phyloP scores from a whole-genome alignment of 2,113 vertebrate genomes.

The Macrotus californicus region DNA sequence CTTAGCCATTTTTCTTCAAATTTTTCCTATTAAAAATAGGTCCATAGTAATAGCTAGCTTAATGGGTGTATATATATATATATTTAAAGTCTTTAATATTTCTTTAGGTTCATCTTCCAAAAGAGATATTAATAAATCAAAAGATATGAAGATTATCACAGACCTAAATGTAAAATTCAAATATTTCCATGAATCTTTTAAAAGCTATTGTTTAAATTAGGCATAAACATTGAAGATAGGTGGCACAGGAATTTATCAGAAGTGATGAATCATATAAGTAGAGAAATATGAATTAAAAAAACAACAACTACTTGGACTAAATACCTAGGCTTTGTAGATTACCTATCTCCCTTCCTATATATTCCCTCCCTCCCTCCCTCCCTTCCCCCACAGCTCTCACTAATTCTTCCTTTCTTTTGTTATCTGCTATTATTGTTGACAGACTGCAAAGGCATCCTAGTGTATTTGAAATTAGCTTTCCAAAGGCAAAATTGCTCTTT shows the following conservation, averaged over 20 bases:
- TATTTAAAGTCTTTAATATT: not conserved
- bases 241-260: not conserved
- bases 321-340: not conserved
- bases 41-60: not conserved
- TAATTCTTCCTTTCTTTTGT: not conserved
- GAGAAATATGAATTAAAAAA: not conserved
- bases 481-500: conserved; percentile 37
- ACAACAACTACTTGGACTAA: not conserved
- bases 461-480: conserved; percentile 50
- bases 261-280: not conserved
- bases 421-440: conserved; percentile 20
- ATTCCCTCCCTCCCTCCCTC: not conserved
- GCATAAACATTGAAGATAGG: not conserved
- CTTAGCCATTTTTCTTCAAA: not conserved
- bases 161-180: not conserved
- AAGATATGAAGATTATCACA: not conserved
- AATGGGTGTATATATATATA: not conserved
- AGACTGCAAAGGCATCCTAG: not conserved
- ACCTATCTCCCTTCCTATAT: not conserved
- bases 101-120: not conserved
- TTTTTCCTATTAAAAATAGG: not conserved
- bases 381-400: not conserved
- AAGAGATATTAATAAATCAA: not conserved
- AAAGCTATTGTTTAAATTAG: not conserved
- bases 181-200: not conserved